phyloP scores from a whole-genome alignment of 2,797 vertebrate genomes.

The Channa striata region DNA sequence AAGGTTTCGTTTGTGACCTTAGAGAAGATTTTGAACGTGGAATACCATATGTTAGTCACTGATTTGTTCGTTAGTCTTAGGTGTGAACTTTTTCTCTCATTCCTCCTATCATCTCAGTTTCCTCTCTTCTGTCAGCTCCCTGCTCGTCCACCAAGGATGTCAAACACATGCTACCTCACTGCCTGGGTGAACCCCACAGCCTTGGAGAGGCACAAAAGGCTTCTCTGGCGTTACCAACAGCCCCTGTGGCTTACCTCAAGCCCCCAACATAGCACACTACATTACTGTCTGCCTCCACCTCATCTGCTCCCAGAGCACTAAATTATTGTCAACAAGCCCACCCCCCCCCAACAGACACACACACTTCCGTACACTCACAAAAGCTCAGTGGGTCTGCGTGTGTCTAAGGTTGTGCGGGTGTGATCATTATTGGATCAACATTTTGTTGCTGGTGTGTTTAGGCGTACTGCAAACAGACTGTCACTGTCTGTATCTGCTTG shows the following conservation, averaged over 20 bases:
- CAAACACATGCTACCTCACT: constrained; percentile 78
- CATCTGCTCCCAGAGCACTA: constrained; percentile 72
- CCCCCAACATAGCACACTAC: constrained; percentile 64
- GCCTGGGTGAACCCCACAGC: constrained; percentile 31
- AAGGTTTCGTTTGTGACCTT: no score
- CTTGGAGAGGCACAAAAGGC: constrained; percentile 76
- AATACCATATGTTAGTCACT: background rate
- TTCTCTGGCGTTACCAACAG: constrained; percentile 69
- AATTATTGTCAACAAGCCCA: constrained; percentile 72
- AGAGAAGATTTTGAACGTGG: no score
- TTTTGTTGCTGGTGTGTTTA: constrained; percentile 36
- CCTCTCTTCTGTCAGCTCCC: constrained; percentile 13
- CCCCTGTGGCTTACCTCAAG: constrained; percentile 81
- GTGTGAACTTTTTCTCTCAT: constrained; percentile 12
- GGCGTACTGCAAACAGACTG: constrained; percentile 9
- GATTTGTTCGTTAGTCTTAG: constrained; percentile 16
- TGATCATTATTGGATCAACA: constrained; percentile 34
- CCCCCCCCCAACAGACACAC: constrained; percentile 15
- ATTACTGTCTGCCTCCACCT: constrained; percentile 76
- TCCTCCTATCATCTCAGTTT: constrained; percentile 27
- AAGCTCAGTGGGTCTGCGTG: constrained; percentile 58
- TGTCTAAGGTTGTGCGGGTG: background rate
- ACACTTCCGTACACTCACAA: constrained; percentile 70
- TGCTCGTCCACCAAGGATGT: constrained; percentile 68
- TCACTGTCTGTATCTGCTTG: constrained; percentile 26